Evolutionary conservation across 2,888 invertebrate species (phyloP).

Genomic region (Acronicta alni): DNA sequence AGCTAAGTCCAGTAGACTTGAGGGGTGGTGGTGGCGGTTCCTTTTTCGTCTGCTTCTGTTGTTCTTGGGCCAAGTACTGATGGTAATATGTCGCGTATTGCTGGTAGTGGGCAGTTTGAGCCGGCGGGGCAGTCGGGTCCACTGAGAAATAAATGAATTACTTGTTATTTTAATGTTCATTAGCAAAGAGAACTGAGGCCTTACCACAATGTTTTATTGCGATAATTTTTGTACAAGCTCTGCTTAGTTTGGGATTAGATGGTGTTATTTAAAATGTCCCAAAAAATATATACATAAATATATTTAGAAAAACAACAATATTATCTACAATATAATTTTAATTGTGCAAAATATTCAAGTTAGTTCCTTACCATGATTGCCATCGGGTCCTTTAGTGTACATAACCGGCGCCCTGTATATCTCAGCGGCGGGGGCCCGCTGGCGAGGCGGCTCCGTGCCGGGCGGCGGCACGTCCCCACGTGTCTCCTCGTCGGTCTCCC

Average conservation of each 20-base stretch:
- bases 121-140: constrained; percentile 38
- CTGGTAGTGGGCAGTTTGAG: constrained; percentile 51
- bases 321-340: too few relatives aligned
- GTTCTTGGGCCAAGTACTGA: constrained; percentile 62
- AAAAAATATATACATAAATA: too few relatives aligned
- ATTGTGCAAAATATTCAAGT: too few relatives aligned
- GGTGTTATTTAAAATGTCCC: too few relatives aligned
- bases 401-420: constrained; percentile 76
- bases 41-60: constrained; percentile 34
- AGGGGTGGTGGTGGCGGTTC: constrained; percentile 45
- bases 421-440: constrained; percentile 53
- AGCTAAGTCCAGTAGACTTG: constrained; percentile 82
- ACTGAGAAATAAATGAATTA: constrained; percentile 12
- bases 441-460: constrained; percentile 77
- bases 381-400: constrained; percentile 64
- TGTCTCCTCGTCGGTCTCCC: constrained; percentile 65
- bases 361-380: constrained; percentile 45
- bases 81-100: constrained; percentile 71
- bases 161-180: too few relatives aligned
- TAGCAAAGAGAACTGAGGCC: too few relatives aligned
- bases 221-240: too few relatives aligned
- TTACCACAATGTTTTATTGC: too few relatives aligned
- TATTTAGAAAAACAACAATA: too few relatives aligned
- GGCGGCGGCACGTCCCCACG: constrained; percentile 81
- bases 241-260: too few relatives aligned